These are phyloP conservation scores for Parnassius smintheus DNA, from an alignment of 2,888 invertebrate species.

Conservation along the genomic window DNA sequence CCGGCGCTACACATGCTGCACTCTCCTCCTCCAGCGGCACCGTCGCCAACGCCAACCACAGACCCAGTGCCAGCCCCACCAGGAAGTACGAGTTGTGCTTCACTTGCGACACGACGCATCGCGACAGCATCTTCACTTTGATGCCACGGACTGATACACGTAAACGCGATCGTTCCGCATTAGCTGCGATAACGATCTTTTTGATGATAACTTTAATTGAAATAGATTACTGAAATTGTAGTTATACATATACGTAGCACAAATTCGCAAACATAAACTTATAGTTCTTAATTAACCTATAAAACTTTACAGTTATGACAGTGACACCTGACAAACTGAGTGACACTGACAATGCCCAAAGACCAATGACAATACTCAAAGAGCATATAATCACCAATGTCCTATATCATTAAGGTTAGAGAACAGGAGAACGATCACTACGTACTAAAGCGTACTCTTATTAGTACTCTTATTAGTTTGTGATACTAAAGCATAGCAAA, in stretches of 20 bases:
- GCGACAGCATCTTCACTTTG: constrained; percentile 56
- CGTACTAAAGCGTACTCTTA: too few relatives aligned
- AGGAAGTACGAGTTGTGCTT: constrained; percentile 82
- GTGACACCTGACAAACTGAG: too few relatives aligned
- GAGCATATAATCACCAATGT: too few relatives aligned
- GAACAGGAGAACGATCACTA: too few relatives aligned
- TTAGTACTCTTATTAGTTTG: too few relatives aligned
- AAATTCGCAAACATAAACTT: not conserved
- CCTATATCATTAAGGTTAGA: too few relatives aligned
- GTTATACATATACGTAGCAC: not conserved
- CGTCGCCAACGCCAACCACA: constrained; percentile 77
- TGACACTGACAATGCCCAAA: too few relatives aligned
- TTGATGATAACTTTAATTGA: constrained; percentile 26
- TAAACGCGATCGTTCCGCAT: constrained; percentile 4
- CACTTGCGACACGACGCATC: constrained; percentile 71
- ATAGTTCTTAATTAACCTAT: too few relatives aligned
- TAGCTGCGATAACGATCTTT: constrained; percentile 15
- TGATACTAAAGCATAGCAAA: too few relatives aligned
- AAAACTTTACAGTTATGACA: too few relatives aligned
- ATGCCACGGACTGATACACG: not conserved
- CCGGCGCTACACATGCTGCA: constrained; percentile 37
- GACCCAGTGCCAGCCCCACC: constrained; percentile 77
- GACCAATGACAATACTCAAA: too few relatives aligned
- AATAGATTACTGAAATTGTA: constrained; percentile 9
- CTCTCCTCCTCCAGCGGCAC: constrained; percentile 69